Evolutionary conservation across 2,113 vertebrate genomes (phyloP), one percentile per base, ranked within the genome.

Genomic region (Rutilus rutilus): DNA sequence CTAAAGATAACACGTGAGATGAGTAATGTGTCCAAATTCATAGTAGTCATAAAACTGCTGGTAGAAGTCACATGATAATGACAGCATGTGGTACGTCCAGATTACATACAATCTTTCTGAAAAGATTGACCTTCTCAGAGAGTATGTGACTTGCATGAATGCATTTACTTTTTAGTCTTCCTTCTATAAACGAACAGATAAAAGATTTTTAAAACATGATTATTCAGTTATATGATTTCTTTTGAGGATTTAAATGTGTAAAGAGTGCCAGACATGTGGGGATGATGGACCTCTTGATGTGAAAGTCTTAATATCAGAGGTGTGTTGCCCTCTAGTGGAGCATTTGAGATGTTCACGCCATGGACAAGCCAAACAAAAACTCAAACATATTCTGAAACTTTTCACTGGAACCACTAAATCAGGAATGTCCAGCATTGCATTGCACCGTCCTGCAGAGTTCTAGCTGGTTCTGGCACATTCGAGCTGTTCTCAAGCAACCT

Each of bases 281-380:
- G 60, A 27, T 27, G 25, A 64, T 64, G 60, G 62, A 30, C 25
- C 62, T 17, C 27, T 65, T 19, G 10, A n/a, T 59, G 57, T 62
- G 12, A 62, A 27, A 15, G 12, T 64, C 25, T 65, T 65, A 69
- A 36, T 10, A 36, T 9, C 15, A 36, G 60, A 25, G 25, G 54
- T 78, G 57, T 36, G 65, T 64, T 83, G 67, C 86, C 86, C 82
- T 84, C 86, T 87, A 87, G 86, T 87, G 86, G 86, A 80, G 62
- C 21, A 52, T 87, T 11, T 65, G 6, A 74, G 25, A 74, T 47
- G 11, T 45, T 42, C 21, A 42, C 5, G 12, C 9, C 21, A 12
- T 8, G 36, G 3, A 23, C 19, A 42, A 45, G 69, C 36, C 10
- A 11, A 45, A 25, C 69, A 7, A 39, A 60, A 39, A 11, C 0